These are phyloP conservation scores for Drosophila affinis DNA, from an alignment of 2,888 invertebrate species.

Conservation along the genomic window DNA sequence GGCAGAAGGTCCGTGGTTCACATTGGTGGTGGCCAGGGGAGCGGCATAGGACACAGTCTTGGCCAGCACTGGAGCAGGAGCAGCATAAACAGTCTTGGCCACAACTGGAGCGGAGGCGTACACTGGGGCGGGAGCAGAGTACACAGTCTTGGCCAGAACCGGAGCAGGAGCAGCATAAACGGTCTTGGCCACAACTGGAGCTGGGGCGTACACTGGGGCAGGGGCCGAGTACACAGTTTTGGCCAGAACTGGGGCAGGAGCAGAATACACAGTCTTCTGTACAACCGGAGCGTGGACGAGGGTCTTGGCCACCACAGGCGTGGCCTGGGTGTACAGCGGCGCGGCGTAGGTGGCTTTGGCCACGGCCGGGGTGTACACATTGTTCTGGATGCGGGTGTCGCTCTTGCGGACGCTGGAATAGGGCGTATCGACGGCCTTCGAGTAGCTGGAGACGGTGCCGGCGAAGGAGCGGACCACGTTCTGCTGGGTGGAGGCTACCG, in stretches of 20 bases:
- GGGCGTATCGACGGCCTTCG: slow-evolving; percentile 86
- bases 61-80: slow-evolving; percentile 67
- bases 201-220: slow-evolving; percentile 71
- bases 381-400: slow-evolving; percentile 86
- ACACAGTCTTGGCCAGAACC: slow-evolving; percentile 13
- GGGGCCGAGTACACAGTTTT: slow-evolving; percentile 51
- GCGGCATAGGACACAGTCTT: slow-evolving; percentile 64
- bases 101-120: slow-evolving; percentile 45
- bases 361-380: slow-evolving; percentile 84
- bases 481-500: slow-evolving; percentile 84
- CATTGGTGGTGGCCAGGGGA: slow-evolving; percentile 65
- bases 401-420: slow-evolving; percentile 87
- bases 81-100: slow-evolving; percentile 64
- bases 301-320: slow-evolving; percentile 61
- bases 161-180: slow-evolving; percentile 59
- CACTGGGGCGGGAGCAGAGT: slow-evolving; percentile 33
- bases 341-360: slow-evolving; percentile 78
- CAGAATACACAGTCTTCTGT: slow-evolving; percentile 45
- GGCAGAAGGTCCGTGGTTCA: slow-evolving; percentile 73
- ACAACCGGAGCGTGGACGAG: slow-evolving; percentile 43
- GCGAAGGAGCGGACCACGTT: slow-evolving; percentile 86
- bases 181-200: slow-evolving; percentile 78
- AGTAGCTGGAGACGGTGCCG: slow-evolving; percentile 85
- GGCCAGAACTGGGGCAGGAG: background rate
- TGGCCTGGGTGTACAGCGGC: slow-evolving; percentile 69